A percentile compares a stretch with the other conserved stretches of the same genome.
Evolutionary conservation across 2,888 invertebrate genomes (phyloP).

Genomic region (Mayetiola destructor): DNA sequence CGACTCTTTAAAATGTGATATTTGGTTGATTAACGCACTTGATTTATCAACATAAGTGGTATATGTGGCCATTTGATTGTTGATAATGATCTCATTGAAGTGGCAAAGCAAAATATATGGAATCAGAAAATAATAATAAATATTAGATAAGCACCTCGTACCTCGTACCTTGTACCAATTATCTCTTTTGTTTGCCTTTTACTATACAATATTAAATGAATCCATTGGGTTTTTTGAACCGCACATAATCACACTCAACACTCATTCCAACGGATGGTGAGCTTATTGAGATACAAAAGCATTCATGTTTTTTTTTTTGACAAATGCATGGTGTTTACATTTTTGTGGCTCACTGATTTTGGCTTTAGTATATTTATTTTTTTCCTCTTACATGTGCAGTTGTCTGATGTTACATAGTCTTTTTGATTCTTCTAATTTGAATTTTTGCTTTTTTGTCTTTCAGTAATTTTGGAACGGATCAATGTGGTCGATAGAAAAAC

Average conservation of each 20-base stretch:
- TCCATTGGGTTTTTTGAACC: too few species aligned
- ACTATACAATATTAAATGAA: neutral
- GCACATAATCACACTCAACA: neutral
- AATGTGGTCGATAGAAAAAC: conserved; percentile 2
- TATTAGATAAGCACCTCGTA: conserved; percentile 8
- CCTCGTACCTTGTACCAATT: too few species aligned
- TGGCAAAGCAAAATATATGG: conserved; percentile 4
- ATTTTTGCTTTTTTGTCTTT: neutral
- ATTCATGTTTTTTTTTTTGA: neutral
- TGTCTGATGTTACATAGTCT: too few species aligned
- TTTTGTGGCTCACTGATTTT: conserved; percentile 9
- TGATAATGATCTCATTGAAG: conserved; percentile 7
- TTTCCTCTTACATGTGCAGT: too few species aligned
- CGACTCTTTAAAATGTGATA: too few species aligned
- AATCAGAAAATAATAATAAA: conserved; percentile 12
- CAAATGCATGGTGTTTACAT: conserved; percentile 7
- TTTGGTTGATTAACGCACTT: too few species aligned
- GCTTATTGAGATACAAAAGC: neutral
- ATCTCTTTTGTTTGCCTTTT: conserved; percentile 6
- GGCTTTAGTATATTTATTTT: neutral
- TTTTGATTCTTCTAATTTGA: too few species aligned
- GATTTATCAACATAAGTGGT: too few species aligned
- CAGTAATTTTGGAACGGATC: neutral
- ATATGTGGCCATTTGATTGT: conserved; percentile 3
- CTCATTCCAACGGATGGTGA: neutral